Percentiles rank a stretch among this genome's conserved stretches.
These are phyloP conservation scores for Centropristis striata DNA, from an alignment of 2,113 vertebrate species.

Conservation along the genomic window DNA sequence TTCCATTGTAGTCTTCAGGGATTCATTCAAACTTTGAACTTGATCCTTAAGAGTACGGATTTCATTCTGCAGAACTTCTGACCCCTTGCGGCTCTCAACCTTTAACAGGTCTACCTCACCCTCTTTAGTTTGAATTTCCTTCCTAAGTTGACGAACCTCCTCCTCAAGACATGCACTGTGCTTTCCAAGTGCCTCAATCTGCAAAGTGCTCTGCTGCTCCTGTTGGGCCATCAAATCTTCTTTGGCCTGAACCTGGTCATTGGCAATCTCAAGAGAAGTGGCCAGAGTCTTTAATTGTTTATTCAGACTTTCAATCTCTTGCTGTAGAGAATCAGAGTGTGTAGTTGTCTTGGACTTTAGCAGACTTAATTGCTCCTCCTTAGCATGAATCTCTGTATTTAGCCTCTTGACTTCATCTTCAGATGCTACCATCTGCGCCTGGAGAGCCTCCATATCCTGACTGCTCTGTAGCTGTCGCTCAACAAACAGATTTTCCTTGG, in stretches of 20 bases:
- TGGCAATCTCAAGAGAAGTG: constrained; percentile 11
- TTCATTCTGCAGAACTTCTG: constrained; percentile 51
- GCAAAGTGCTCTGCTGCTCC: constrained; percentile 27
- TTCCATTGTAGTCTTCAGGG: constrained; percentile 36
- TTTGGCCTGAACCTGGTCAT: constrained; percentile 32
- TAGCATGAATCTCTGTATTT: constrained; percentile 43
- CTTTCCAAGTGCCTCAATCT: background rate
- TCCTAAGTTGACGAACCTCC: background rate
- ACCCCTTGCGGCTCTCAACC: constrained; percentile 15
- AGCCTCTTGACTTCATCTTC: constrained; percentile 58
- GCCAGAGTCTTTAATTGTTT: constrained; percentile 71
- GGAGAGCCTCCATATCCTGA: constrained; percentile 14
- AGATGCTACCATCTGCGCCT: constrained; percentile 43
- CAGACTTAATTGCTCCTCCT: constrained; percentile 43
- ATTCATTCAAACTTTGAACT: constrained; percentile 39
- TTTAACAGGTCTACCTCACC: constrained; percentile 10
- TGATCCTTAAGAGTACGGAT: constrained; percentile 44
- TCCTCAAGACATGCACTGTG: background rate
- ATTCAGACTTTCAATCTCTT: constrained; percentile 45
- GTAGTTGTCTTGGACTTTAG: constrained; percentile 31
- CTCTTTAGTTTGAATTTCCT: constrained; percentile 45
- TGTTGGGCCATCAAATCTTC: constrained; percentile 21
- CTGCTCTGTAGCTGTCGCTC: constrained; percentile 41
- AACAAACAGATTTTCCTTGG: constrained; percentile 43
- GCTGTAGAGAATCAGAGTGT: constrained; percentile 23